Conservation (phyloP, 2,888 invertebrate species). For the Allygus modestus region DNA sequence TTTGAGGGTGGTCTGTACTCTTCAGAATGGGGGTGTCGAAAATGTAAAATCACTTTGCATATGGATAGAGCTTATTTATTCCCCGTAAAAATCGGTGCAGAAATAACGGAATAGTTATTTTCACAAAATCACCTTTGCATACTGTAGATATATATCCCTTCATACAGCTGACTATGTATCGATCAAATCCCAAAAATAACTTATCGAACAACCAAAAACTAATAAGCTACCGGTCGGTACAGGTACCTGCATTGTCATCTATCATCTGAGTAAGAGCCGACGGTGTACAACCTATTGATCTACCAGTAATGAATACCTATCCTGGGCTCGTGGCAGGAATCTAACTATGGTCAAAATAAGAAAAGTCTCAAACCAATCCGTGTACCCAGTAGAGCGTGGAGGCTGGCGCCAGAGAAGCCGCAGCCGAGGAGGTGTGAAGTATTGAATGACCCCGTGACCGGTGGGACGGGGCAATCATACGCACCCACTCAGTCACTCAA, state of each 20-base stretch:
- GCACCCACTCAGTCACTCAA: neutral
- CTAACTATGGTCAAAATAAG: neutral
- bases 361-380: neutral
- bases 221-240: too few species aligned
- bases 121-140: too few species aligned
- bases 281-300: neutral
- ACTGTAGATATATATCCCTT: too few species aligned
- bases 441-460: neutral
- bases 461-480: neutral
- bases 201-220: too few species aligned
- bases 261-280: neutral
- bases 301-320: neutral
- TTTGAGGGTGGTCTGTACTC: too few species aligned
- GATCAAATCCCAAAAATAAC: too few species aligned
- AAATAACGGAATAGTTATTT: too few species aligned
- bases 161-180: too few species aligned
- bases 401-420: slow-evolving; percentile 17
- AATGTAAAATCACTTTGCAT: too few species aligned
- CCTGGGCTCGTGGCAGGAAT: neutral
- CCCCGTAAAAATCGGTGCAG: too few species aligned
- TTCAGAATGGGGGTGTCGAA: too few species aligned
- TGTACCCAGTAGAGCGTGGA: neutral
- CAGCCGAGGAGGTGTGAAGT: neutral
- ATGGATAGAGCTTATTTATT: too few species aligned
- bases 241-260: neutral